Conservation (phyloP, 2,113 vertebrate species). For the Lynx canadensis region DNA sequence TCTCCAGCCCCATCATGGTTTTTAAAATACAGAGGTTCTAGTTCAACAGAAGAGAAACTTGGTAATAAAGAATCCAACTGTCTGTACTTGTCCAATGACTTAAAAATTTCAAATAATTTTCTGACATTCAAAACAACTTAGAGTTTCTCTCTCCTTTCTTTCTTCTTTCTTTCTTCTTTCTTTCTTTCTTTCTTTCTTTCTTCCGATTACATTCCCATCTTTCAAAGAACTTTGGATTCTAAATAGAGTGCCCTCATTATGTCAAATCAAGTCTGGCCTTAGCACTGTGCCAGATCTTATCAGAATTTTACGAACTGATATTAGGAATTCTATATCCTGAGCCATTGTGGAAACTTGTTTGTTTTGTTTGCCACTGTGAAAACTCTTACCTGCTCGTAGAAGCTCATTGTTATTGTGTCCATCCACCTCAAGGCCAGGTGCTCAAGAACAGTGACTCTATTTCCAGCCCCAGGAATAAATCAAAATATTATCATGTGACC, state of each 20-base stretch:
- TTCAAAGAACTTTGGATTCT: neutral
- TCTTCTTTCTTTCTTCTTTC: neutral
- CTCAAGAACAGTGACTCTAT: neutral
- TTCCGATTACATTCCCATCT: neutral
- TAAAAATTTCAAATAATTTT: neutral
- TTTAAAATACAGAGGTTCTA: neutral
- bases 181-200: neutral
- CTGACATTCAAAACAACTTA: neutral
- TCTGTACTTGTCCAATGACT: neutral
- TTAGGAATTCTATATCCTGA: neutral
- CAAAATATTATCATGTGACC: neutral
- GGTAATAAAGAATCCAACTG: neutral
- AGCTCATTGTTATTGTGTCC: neutral
- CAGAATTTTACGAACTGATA: neutral
- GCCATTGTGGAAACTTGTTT: neutral
- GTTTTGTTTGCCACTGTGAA: too few species aligned
- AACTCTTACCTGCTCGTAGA: neutral
- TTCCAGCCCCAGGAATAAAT: neutral
- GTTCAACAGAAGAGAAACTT: neutral
- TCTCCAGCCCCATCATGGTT: neutral
- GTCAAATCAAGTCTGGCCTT: neutral
- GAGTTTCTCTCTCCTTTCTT: neutral
- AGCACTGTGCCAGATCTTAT: neutral
- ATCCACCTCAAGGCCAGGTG: neutral
- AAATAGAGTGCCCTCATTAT: neutral